Percentiles rank a stretch among this genome's conserved stretches.
phyloP scores from a whole-genome alignment of 2,113 vertebrate genomes.

The Aspiorhynchus laticeps region DNA sequence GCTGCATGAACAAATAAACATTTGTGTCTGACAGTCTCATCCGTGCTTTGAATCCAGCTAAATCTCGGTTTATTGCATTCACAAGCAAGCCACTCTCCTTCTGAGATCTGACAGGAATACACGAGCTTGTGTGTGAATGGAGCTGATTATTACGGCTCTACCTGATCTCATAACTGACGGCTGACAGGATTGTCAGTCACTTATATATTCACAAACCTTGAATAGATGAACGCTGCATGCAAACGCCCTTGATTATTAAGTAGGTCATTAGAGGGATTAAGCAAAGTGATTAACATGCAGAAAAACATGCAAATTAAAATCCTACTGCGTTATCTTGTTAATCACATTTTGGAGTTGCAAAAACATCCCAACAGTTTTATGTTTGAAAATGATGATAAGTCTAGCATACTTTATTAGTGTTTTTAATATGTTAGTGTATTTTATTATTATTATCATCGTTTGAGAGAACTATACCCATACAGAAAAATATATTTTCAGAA shows the following conservation, averaged over 20 bases:
- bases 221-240: background rate
- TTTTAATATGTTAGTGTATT: too few species aligned
- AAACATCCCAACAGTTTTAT: background rate
- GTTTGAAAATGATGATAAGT: background rate
- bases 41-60: conserved; percentile 42
- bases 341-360: background rate
- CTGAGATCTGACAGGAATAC: conserved; percentile 25
- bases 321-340: background rate
- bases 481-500: too few species aligned
- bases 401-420: too few species aligned
- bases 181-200: conserved; percentile 12
- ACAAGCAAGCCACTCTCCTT: background rate
- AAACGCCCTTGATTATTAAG: conserved; percentile 11
- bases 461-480: too few species aligned
- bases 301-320: conserved; percentile 27
- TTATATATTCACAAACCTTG: conserved; percentile 9
- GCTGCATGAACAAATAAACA: conserved; percentile 46
- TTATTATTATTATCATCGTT: background rate
- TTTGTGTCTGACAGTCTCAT: conserved; percentile 42
- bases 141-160: background rate
- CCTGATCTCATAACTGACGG: background rate
- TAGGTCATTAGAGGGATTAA: conserved; percentile 31
- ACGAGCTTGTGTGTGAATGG: background rate
- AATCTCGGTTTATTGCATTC: conserved; percentile 31
- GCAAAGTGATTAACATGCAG: conserved; percentile 15